Evolutionary conservation across 2,888 invertebrate genomes (phyloP), one percentile per base, ranked within the genome.

Genomic region (Hypomecis punctinalis): DNA sequence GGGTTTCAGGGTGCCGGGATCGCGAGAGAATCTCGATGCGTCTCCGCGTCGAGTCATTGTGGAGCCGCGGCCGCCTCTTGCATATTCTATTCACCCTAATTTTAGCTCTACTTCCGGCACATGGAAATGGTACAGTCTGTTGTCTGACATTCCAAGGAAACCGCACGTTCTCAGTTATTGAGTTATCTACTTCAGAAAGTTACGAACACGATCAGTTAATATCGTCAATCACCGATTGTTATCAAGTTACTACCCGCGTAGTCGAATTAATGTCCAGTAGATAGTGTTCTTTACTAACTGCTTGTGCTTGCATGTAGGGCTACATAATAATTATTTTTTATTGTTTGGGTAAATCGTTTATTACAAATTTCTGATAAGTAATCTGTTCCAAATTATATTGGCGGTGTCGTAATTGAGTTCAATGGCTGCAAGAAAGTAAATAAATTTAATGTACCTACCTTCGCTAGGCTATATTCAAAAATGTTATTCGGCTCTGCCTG

Each of bases 1-100:
- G 55, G 68, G 63, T 79, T 76, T 77, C 58, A 73, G 68, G 77
- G 76, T 59, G 55, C 54, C 33, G 64, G 53, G 33, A 39, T 35
- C 46, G 35, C 9, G 23, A 10, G 48, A 33, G 23, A 40, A 33
- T 23, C 52, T 11, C 43, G n/a, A n/a, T 11, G 37, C 40, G 39
- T 52, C 23, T 37, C 37, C 10, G 40, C 40, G 7, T 5, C 40
- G 10, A 13, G 6, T 33, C n/a, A 52, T 40, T 6, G 23, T 7
- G n/a, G 10, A 52, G 6, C 40, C 6, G 8, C 36, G 11, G 48
- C 40, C 39, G 52, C 49, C 37, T 51, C 49, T 33, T 52, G 39
- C 33, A 33, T 33, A 5, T 33, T 40, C 46, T 36, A 46, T 56
- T 56, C 37, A 23, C 35, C 49, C 47, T 56, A 56, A 56, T 47